These are phyloP conservation scores for Drosophila truncata DNA, from an alignment of 1,140 invertebrate genomes.

Conservation along the genomic window DNA sequence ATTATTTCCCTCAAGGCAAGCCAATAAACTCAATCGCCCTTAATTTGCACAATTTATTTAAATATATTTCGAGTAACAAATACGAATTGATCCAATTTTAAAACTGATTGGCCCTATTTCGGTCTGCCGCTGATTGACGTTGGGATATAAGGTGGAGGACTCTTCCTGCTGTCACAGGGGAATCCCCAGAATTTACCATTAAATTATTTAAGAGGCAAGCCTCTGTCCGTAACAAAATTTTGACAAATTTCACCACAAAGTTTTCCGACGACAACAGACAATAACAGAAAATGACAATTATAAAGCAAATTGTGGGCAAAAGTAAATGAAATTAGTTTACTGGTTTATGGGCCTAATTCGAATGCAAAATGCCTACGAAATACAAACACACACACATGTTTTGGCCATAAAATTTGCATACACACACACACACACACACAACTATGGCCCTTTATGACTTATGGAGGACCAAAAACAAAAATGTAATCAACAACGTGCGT, in stretches of 20 bases:
- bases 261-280: constrained; percentile 25
- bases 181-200: constrained; percentile 4
- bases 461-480: constrained; percentile 38
- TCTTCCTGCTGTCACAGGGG: background rate
- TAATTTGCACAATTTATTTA: constrained; percentile 2
- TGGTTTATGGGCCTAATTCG: constrained; percentile 50
- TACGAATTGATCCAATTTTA: background rate
- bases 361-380: constrained; percentile 41
- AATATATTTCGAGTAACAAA: constrained; percentile 1
- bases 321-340: constrained; percentile 65
- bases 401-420: constrained; percentile 49
- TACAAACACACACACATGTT: constrained; percentile 21
- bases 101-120: constrained; percentile 2
- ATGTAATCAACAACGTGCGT: constrained; percentile 64
- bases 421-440: background rate
- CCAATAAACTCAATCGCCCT: background rate
- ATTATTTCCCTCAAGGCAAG: background rate
- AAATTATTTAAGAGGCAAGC: constrained; percentile 27
- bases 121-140: background rate
- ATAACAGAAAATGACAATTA: constrained; percentile 56
- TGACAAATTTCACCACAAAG: constrained; percentile 52
- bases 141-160: background rate
- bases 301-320: constrained; percentile 44
- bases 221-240: constrained; percentile 23
- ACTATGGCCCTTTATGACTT: constrained; percentile 28